Conservation (phyloP, 2,797 vertebrate genomes). For the Iguana delicatissima region DNA sequence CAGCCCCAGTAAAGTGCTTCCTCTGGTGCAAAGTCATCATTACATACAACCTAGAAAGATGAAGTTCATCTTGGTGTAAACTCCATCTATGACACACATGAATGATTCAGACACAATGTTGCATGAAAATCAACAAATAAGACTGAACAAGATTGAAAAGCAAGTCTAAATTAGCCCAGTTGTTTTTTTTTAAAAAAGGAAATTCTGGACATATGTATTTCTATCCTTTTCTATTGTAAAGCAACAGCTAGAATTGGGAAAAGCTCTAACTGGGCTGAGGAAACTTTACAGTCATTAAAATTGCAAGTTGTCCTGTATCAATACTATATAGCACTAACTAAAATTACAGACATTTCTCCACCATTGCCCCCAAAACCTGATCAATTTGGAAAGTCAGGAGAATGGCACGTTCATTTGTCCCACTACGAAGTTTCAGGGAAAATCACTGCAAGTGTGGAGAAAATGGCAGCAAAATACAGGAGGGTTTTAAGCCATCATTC, state of each 20-base stretch:
- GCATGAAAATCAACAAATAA: background rate
- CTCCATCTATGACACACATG: background rate
- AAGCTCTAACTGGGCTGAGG: background rate
- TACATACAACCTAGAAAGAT: background rate
- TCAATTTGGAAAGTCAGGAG: background rate
- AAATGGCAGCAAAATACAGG: too few relatives aligned
- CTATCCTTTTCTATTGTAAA: background rate
- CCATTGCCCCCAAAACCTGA: too few relatives aligned
- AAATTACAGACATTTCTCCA: background rate
- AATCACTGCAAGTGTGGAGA: background rate
- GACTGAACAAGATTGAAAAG: background rate
- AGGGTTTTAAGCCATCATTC: background rate
- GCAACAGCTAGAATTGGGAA: background rate
- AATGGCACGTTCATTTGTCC: too few relatives aligned
- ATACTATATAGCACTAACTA: background rate
- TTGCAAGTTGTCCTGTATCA: background rate
- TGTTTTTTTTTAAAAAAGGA: background rate
- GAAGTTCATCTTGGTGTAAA: background rate
- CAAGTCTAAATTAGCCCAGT: background rate
- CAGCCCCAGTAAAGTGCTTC: background rate
- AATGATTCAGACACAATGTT: background rate
- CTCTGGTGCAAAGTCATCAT: background rate
- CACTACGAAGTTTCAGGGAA: background rate
- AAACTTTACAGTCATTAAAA: background rate
- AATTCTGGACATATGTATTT: background rate